phyloP scores from a whole-genome alignment of 2,113 vertebrate species.

The Callocephalon fimbriatum region DNA sequence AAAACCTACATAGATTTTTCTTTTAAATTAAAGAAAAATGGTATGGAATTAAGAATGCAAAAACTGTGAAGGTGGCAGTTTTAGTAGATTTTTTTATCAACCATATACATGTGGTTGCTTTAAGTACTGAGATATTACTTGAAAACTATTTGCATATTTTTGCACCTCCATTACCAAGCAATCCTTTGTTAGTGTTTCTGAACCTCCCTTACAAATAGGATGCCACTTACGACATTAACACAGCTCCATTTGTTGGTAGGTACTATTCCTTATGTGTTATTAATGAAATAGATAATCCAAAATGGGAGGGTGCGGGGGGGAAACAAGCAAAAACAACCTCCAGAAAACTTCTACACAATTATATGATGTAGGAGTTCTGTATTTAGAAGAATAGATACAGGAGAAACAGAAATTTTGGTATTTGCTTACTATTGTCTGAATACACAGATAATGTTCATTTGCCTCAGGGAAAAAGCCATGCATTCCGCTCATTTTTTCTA shows the following conservation, averaged over 20 bases:
- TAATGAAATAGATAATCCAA: not conserved
- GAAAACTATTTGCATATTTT: not conserved
- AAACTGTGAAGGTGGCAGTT: not conserved
- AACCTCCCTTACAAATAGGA: not conserved
- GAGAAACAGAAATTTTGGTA: not conserved
- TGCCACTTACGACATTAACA: not conserved
- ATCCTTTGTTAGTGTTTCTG: not conserved
- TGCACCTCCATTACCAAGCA: not conserved
- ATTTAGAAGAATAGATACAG: not conserved
- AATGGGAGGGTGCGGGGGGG: rapidly evolving
- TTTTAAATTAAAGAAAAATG: not conserved
- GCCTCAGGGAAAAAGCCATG: not conserved
- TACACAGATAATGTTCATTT: not conserved
- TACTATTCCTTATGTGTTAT: not conserved
- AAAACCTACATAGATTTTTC: not conserved
- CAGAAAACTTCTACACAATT: not conserved
- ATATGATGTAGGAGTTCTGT: not conserved
- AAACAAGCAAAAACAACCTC: not conserved
- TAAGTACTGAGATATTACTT: not conserved
- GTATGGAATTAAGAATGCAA: not conserved
- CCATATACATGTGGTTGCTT: not conserved
- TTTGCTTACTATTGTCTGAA: not conserved
- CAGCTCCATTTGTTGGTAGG: not conserved
- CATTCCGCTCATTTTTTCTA: not conserved
- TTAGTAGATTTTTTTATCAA: not conserved